phyloP scores from a whole-genome alignment of 2,797 vertebrate genomes.

The Mormyrus proboscirostris region DNA sequence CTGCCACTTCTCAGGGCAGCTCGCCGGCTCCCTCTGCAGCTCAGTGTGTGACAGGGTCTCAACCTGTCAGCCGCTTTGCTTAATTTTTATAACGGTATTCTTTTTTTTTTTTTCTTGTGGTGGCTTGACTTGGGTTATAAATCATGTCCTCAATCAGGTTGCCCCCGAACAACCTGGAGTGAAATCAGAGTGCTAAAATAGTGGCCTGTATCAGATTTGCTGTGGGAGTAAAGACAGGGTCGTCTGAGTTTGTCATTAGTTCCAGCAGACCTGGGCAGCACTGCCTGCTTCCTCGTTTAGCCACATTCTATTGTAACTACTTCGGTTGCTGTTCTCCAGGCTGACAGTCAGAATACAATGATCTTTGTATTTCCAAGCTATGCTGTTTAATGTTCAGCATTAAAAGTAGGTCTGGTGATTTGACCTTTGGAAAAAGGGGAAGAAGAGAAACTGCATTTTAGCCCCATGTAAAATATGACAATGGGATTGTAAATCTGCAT shows the following conservation, averaged over 20 bases:
- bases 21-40: not conserved
- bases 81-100: not conserved
- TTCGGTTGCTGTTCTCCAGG: not conserved
- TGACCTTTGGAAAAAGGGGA: not conserved
- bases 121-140: not conserved
- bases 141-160: not conserved
- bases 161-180: not conserved
- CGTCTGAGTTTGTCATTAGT: not conserved
- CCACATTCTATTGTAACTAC: not conserved
- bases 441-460: not conserved
- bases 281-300: not conserved
- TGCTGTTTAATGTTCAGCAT: not conserved
- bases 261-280: not conserved
- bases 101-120: not conserved
- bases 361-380: not conserved
- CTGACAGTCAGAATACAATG: not conserved
- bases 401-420: not conserved
- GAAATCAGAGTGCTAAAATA: not conserved
- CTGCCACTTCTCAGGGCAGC: constrained; percentile 2
- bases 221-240: not conserved
- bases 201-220: not conserved
- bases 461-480: not conserved
- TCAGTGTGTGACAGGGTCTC: not conserved
- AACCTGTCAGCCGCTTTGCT: not conserved
- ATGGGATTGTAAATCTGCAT: not conserved